These are phyloP conservation scores for Jordanella pulchra DNA, from an alignment of 2,797 vertebrate genomes.

Conservation along the genomic window DNA sequence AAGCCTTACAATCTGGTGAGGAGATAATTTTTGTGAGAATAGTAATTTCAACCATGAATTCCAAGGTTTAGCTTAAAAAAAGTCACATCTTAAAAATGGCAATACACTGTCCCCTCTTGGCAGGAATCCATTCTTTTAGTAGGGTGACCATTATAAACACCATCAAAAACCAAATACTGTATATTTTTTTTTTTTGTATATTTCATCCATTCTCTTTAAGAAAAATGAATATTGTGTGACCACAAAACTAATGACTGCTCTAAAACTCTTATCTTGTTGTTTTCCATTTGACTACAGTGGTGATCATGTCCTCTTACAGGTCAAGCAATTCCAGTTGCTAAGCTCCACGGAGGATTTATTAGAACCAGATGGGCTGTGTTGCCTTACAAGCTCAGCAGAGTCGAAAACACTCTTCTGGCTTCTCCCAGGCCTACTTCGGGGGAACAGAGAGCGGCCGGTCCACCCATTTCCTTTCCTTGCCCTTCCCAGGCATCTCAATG, in stretches of 20 bases:
- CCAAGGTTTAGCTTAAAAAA: slow-evolving; percentile 48
- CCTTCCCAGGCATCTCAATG: slow-evolving; percentile 92
- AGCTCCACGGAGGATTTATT: slow-evolving; percentile 79
- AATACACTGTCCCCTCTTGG: slow-evolving; percentile 71
- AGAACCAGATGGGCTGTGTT: slow-evolving; percentile 83
- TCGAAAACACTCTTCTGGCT: slow-evolving; percentile 78
- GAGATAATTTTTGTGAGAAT: slow-evolving; percentile 47
- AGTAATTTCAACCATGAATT: slow-evolving; percentile 60
- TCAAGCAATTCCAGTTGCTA: slow-evolving; percentile 73
- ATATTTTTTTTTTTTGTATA: slow-evolving; percentile 48
- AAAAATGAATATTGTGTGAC: slow-evolving; percentile 45
- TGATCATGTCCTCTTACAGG: slow-evolving; percentile 71
- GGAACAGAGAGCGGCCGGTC: slow-evolving; percentile 82
- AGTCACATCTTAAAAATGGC: slow-evolving; percentile 26
- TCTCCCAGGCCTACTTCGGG: slow-evolving; percentile 78
- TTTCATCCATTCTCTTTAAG: slow-evolving; percentile 51
- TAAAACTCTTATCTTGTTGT: slow-evolving; percentile 57
- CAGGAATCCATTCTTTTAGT: slow-evolving; percentile 63
- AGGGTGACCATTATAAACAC: slow-evolving; percentile 47
- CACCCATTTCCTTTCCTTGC: slow-evolving; percentile 95
- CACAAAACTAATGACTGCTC: slow-evolving; percentile 47
- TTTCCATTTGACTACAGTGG: slow-evolving; percentile 63
- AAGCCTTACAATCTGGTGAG: slow-evolving; percentile 53
- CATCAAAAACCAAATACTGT: slow-evolving; percentile 54
- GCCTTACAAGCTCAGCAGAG: slow-evolving; percentile 73